Percentiles rank a stretch among this genome's conserved stretches.
These are phyloP conservation scores for Stichodactyla mertensii DNA, from an alignment of 64 coral and sea anemone genomes.

Conservation along the genomic window DNA sequence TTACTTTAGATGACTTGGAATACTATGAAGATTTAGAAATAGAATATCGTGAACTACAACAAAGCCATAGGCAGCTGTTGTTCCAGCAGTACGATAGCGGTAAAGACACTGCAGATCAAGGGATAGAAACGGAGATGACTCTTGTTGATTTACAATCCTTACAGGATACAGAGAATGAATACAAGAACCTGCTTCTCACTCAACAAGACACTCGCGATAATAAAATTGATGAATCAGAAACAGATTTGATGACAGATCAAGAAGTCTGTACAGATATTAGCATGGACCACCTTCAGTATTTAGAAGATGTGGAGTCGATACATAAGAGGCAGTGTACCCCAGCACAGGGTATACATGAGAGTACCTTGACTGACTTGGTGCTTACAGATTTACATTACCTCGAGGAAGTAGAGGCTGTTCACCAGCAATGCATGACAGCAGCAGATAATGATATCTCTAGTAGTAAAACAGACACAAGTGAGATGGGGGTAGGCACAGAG, in stretches of 20 bases:
- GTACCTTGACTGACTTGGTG: conserved; percentile 16
- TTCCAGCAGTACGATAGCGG: background rate
- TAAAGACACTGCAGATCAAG: background rate
- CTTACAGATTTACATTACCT: conserved; percentile 20
- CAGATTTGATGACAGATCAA: background rate
- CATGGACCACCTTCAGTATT: background rate
- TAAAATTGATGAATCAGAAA: background rate
- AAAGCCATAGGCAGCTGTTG: background rate
- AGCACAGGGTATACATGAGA: background rate
- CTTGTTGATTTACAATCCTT: conserved; percentile 2
- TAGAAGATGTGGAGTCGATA: background rate
- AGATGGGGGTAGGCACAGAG: conserved; percentile 32
- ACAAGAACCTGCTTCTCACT: background rate
- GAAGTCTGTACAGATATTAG: background rate
- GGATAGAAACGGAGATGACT: conserved; percentile 10
- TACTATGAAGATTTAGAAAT: background rate
- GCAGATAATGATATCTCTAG: background rate
- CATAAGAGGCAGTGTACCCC: background rate
- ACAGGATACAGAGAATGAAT: background rate
- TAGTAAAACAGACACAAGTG: background rate
- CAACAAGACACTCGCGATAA: background rate
- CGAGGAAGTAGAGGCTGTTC: conserved; percentile 31
- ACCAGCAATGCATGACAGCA: conserved; percentile 6
- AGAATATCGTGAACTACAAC: background rate
- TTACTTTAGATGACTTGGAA: conserved; percentile 15